Base-by-base conservation (phyloP, 2,797 vertebrate genomes). In the Zenarchopterus dispar region DNA sequence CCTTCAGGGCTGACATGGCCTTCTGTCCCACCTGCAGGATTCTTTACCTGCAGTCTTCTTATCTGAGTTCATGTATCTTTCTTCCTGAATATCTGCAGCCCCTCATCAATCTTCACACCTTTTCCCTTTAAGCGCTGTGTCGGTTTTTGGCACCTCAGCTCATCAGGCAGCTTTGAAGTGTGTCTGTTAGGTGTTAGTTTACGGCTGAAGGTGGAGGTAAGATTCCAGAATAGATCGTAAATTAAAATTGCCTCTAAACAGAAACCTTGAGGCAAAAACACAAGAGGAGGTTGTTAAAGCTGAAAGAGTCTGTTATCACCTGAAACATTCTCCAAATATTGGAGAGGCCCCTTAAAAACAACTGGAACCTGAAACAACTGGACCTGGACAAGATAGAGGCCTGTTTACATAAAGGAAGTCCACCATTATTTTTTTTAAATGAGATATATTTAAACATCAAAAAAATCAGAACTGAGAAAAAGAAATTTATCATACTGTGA, bases 181-280 rank as follows among this genome's bases (percentile, higher is more conserved):
- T 23, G 0, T 6, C 21, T 49, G 45, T n/a, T 0, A 72, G 73
- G 81, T 80, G 81, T 77, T 61, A 58, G 62, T 81, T 78, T 77
- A 84, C 9, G 56, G 47, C 15, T 18, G 13, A 6, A 19, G 8
- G 51, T 52, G 76, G 45, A 72, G 74, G 80, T 81, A 78, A 82
- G 77, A 84, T 77, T 81, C 77, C 80, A 74, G 69, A 65, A 70
- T 17, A 18, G 56, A 33, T 23, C 58, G 28, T 86, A 84, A 84
- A 84, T 72, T 58, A 64, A 65, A 24, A 17, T 16, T n/a, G 46
- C 41, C 36, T 22, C 36, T 24, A 39, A 18, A 13, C 42, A 58
- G 70, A 46, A 43, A 46, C 64, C 79, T 72, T 41, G 9, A 71
- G 75, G 83, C 62, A 4, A 33, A 73, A 77, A 63, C 39, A 36